These are phyloP conservation scores for Mantis religiosa DNA, from an alignment of 2,888 invertebrate species.

Conservation along the genomic window DNA sequence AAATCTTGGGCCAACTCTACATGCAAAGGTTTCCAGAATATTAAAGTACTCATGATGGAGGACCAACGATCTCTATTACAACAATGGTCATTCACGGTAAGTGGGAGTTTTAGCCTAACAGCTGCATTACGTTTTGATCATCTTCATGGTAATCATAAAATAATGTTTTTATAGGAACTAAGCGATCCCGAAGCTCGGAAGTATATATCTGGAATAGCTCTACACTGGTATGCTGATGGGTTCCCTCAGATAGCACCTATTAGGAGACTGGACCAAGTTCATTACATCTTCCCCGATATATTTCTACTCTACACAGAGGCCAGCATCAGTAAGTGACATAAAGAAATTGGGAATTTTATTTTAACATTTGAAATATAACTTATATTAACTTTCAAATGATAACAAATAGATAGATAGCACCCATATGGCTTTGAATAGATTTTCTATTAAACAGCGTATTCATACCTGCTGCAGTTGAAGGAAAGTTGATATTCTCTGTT, in stretches of 20 bases:
- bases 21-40: slow-evolving; percentile 52
- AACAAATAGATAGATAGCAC: no score
- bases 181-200: slow-evolving; percentile 46
- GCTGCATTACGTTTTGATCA: no score
- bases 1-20: slow-evolving; percentile 72
- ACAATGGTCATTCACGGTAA: neutral
- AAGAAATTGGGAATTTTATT: no score
- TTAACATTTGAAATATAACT: no score
- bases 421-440: no score
- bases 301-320: slow-evolving; percentile 79
- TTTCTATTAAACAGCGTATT: no score
- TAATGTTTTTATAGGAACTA: slow-evolving; percentile 37
- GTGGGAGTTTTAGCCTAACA: neutral
- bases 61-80: slow-evolving; percentile 64
- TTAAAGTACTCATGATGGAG: slow-evolving; percentile 70
- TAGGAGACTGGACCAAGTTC: slow-evolving; percentile 54
- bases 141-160: no score
- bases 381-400: no score
- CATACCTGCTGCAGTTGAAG: no score
- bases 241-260: slow-evolving; percentile 47
- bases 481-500: no score
- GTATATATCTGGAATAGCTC: slow-evolving; percentile 68
- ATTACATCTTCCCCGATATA: slow-evolving; percentile 59
- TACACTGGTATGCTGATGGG: slow-evolving; percentile 79
- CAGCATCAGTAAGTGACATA: slow-evolving; percentile 54